Conservation (phyloP, 92 coral and sea anemone species). For the Plumapathes pennacea region DNA sequence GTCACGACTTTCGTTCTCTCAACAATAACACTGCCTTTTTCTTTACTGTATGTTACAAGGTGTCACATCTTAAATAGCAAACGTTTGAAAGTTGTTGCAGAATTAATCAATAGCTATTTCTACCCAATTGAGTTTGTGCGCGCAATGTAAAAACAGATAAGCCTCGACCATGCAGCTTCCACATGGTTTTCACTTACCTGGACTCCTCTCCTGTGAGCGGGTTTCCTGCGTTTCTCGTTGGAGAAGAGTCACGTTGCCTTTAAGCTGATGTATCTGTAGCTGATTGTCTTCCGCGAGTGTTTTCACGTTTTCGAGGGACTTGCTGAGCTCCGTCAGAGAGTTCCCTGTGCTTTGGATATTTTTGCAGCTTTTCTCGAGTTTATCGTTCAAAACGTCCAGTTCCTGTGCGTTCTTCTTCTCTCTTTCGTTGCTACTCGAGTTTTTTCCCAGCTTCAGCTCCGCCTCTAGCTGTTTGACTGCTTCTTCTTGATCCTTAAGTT, state of each 20-base stretch:
- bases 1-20: too few relatives aligned
- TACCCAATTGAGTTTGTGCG: too few relatives aligned
- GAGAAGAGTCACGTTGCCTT: slow-evolving; percentile 46
- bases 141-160: too few relatives aligned
- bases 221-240: slow-evolving; percentile 32
- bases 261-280: slow-evolving; percentile 50
- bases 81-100: too few relatives aligned
- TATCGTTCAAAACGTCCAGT: slow-evolving; percentile 28
- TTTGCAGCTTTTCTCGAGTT: slow-evolving; percentile 29
- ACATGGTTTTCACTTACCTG: not conserved
- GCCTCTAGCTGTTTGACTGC: slow-evolving; percentile 51
- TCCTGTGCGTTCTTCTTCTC: slow-evolving; percentile 35
- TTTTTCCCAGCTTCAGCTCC: slow-evolving; percentile 44
- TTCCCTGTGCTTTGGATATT: too few relatives aligned
- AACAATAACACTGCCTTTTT: too few relatives aligned
- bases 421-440: slow-evolving; percentile 32
- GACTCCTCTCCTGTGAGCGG: not conserved
- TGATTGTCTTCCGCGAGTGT: slow-evolving; percentile 37
- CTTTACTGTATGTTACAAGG: too few relatives aligned
- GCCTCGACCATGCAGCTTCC: too few relatives aligned
- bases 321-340: too few relatives aligned
- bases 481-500: too few relatives aligned
- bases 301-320: slow-evolving; percentile 14
- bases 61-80: too few relatives aligned
- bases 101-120: too few relatives aligned